Evolutionary conservation across 1,140 invertebrate species (phyloP).

Genomic region (Brachionus koreanus): DNA sequence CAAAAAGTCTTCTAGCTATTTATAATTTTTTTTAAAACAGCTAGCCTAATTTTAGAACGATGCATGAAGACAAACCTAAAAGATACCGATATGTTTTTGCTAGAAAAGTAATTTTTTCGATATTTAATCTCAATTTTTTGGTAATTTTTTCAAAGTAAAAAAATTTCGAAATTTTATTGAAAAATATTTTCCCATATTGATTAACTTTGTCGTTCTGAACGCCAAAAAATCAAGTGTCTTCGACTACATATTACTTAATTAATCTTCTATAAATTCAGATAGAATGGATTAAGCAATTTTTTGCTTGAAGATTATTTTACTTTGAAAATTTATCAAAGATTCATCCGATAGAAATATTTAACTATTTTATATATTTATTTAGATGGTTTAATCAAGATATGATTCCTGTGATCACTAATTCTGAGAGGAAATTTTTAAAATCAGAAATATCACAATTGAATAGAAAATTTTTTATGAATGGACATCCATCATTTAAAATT

Average conservation of each 20-base stretch:
- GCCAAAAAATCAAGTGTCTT: too few relatives aligned
- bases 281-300: too few relatives aligned
- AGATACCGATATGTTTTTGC: not conserved
- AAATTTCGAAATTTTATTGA: too few relatives aligned
- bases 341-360: not conserved
- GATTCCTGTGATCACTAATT: not conserved
- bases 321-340: too few relatives aligned
- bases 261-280: too few relatives aligned
- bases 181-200: too few relatives aligned
- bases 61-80: constrained; percentile 38
- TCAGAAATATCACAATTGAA: not conserved
- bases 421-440: not conserved
- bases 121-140: not conserved
- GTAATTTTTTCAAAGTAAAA: too few relatives aligned
- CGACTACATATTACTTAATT: too few relatives aligned
- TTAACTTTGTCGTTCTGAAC: too few relatives aligned
- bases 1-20: not conserved
- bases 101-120: constrained; percentile 20
- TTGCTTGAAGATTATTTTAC: too few relatives aligned
- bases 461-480: constrained; percentile 14
- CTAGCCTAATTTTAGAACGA: constrained; percentile 7
- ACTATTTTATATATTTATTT: not conserved
- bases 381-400: constrained; percentile 43
- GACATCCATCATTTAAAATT: not conserved
- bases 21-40: not conserved